Evolutionary conservation across 1,140 invertebrate genomes (phyloP).

Genomic region (Philotrypesis tridentata): DNA sequence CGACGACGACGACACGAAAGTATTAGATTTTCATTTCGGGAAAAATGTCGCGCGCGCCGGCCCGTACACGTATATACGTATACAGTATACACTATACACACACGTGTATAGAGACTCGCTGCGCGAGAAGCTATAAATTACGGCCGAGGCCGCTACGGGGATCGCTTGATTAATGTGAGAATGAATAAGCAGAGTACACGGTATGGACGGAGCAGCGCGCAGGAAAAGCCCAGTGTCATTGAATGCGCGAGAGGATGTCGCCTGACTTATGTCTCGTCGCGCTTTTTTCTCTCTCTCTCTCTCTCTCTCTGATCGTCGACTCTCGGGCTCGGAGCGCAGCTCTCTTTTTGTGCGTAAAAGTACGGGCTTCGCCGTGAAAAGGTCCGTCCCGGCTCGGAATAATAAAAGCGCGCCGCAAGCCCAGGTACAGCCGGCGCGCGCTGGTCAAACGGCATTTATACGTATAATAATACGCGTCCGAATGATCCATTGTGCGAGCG

Average conservation of each 20-base stretch:
- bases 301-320: no score
- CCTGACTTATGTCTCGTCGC: slow-evolving; percentile 17
- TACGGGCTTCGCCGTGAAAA: slow-evolving; percentile 12
- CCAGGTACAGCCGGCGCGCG: not conserved
- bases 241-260: slow-evolving; percentile 37
- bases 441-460: slow-evolving; percentile 45
- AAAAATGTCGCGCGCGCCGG: not conserved
- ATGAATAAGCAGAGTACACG: slow-evolving; percentile 7
- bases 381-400: no score
- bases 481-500: not conserved
- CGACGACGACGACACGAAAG: no score
- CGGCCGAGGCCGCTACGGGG: not conserved
- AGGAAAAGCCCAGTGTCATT: slow-evolving; percentile 37
- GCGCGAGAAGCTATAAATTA: no score
- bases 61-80: no score
- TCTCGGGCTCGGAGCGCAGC: no score
- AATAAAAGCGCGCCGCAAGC: no score
- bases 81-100: no score
- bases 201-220: not conserved
- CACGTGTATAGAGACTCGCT: no score
- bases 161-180: slow-evolving; percentile 38
- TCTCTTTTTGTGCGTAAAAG: slow-evolving; percentile 20
- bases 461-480: not conserved
- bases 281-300: not conserved
- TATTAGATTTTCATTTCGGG: not conserved